Evolutionary conservation across 2,113 vertebrate genomes (phyloP).

Genomic region (Podiceps cristatus): DNA sequence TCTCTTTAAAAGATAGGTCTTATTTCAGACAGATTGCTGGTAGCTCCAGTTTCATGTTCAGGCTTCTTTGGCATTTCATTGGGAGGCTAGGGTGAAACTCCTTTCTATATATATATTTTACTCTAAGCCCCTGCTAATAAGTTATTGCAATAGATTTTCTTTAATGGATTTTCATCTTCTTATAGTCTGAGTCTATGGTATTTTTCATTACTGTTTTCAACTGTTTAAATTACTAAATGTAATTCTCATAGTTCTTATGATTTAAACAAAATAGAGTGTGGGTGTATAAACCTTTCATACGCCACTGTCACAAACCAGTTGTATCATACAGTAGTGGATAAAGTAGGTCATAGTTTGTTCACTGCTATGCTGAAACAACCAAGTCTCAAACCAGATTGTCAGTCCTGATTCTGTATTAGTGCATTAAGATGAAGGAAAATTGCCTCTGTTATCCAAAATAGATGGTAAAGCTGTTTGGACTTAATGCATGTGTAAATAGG

Average conservation of each 20-base stretch:
- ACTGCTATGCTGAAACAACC: neutral
- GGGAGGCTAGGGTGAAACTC: constrained; percentile 45
- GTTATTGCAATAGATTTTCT: constrained; percentile 50
- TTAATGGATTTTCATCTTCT: constrained; percentile 45
- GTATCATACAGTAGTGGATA: neutral
- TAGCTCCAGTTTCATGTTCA: constrained; percentile 57
- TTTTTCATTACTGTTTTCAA: neutral
- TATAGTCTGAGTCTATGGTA: neutral
- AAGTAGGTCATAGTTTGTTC: neutral
- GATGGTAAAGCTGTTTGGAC: neutral
- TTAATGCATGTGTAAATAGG: neutral
- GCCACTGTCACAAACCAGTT: neutral
- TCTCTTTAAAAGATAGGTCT: constrained; percentile 61
- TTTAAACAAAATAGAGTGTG: neutral
- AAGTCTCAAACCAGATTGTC: neutral
- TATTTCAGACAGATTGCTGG: constrained; percentile 48
- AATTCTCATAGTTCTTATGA: neutral
- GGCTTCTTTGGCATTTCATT: constrained; percentile 69
- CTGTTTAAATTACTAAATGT: neutral
- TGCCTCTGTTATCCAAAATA: neutral
- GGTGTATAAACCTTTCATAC: neutral
- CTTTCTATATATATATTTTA: constrained; percentile 63
- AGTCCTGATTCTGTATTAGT: neutral
- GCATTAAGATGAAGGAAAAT: neutral
- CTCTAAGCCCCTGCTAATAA: constrained; percentile 43